These are phyloP conservation scores for Aphrophora alni DNA, from an alignment of 2,888 invertebrate genomes.

Conservation along the genomic window DNA sequence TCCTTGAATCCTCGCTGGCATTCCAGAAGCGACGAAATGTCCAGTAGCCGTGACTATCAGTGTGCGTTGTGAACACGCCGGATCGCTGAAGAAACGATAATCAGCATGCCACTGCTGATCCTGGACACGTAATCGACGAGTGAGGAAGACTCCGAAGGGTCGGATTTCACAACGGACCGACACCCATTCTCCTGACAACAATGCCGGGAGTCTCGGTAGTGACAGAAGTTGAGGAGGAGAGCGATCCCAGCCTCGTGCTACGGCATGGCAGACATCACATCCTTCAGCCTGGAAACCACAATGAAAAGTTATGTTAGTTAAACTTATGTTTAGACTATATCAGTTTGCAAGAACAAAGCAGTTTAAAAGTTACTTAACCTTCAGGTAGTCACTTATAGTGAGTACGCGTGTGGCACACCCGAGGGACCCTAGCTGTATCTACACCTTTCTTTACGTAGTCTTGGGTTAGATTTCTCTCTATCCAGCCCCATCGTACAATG, in stretches of 20 bases:
- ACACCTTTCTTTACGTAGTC: too few relatives aligned
- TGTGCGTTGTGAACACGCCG: constrained; percentile 60
- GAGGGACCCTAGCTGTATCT: too few relatives aligned
- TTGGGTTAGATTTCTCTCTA: too few relatives aligned
- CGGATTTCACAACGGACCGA: constrained; percentile 64
- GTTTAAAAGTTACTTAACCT: too few relatives aligned
- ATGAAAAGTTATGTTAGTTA: too few relatives aligned
- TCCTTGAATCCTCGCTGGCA: constrained; percentile 49
- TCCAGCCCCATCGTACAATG: too few relatives aligned
- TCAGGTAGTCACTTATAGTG: too few relatives aligned
- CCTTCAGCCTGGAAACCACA: constrained; percentile 51
- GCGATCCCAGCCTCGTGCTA: constrained; percentile 57
- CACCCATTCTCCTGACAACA: constrained; percentile 64
- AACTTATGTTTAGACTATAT: too few relatives aligned
- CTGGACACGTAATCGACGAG: constrained; percentile 56
- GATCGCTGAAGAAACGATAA: constrained; percentile 63
- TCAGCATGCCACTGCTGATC: constrained; percentile 59
- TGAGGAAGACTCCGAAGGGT: constrained; percentile 63
- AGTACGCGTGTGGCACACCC: too few relatives aligned
- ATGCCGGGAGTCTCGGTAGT: constrained; percentile 58
- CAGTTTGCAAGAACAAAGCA: too few relatives aligned
- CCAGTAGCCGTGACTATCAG: constrained; percentile 63
- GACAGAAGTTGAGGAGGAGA: constrained; percentile 61
- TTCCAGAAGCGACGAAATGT: constrained; percentile 54
- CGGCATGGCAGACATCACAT: constrained; percentile 57